These are phyloP conservation scores for Tipula vernalis DNA, from an alignment of 2,888 invertebrate species.

Conservation along the genomic window DNA sequence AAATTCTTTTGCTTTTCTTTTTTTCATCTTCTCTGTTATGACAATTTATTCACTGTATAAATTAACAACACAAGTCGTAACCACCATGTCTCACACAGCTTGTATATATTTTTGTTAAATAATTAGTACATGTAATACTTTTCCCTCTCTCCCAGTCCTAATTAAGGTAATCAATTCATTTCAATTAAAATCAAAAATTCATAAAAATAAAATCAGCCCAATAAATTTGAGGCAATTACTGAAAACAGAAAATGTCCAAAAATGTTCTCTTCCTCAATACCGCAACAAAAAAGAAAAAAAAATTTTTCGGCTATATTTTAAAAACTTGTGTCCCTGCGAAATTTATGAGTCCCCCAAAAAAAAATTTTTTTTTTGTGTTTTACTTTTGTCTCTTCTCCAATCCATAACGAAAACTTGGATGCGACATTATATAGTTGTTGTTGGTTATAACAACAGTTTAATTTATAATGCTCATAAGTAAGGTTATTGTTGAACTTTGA, in stretches of 20 bases:
- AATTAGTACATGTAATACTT: background rate
- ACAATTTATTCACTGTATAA: too few species aligned
- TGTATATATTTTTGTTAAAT: background rate
- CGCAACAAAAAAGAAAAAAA: background rate
- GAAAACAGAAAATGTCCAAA: background rate
- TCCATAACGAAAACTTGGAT: background rate
- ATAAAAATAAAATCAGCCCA: background rate
- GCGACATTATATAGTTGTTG: background rate
- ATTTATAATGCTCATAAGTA: background rate
- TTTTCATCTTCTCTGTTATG: too few species aligned
- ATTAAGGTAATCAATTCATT: background rate
- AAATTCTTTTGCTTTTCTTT: too few species aligned
- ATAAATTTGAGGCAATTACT: background rate
- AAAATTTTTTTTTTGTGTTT: background rate
- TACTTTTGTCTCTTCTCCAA: background rate
- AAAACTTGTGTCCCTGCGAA: background rate
- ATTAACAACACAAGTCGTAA: too few species aligned
- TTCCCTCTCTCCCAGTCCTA: background rate
- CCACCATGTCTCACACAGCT: background rate
- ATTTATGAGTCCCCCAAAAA: background rate
- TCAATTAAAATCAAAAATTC: background rate
- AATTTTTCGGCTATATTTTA: background rate
- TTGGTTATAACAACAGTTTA: background rate
- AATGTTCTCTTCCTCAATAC: background rate
- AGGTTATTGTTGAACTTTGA: background rate